These are phyloP conservation scores for Bicyclus anynana DNA, from an alignment of 1,140 invertebrate genomes.

Conservation along the genomic window DNA sequence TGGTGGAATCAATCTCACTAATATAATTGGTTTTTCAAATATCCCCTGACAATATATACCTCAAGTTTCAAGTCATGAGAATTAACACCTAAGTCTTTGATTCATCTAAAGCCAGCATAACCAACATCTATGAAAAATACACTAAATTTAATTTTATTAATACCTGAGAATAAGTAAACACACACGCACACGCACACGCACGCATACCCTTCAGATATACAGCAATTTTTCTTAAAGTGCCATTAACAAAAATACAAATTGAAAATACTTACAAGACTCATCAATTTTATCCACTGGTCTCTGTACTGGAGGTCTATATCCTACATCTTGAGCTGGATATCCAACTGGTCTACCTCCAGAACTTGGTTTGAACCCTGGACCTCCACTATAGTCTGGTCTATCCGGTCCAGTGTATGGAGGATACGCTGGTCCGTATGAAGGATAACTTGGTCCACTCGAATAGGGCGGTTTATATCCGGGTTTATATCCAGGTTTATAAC, in stretches of 20 bases:
- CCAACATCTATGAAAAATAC: too few relatives aligned
- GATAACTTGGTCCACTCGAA: not conserved
- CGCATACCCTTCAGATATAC: too few relatives aligned
- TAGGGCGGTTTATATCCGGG: not conserved
- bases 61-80: too few relatives aligned
- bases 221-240: too few relatives aligned
- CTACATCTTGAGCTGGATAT: constrained; percentile 7
- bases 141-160: too few relatives aligned
- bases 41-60: too few relatives aligned
- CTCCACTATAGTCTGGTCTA: not conserved
- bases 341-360: not conserved
- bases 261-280: constrained; percentile 42
- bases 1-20: too few relatives aligned
- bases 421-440: constrained; percentile 7
- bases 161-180: too few relatives aligned
- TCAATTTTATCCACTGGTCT: constrained; percentile 33
- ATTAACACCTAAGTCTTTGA: too few relatives aligned
- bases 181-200: too few relatives aligned
- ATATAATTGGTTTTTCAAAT: too few relatives aligned
- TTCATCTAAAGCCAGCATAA: too few relatives aligned
- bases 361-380: not conserved
- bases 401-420: constrained; percentile 12
- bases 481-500: constrained; percentile 21
- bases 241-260: not conserved
- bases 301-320: constrained; percentile 14